Conservation (phyloP, 2,797 vertebrate genomes). For the Chiropotes sagulatus region DNA sequence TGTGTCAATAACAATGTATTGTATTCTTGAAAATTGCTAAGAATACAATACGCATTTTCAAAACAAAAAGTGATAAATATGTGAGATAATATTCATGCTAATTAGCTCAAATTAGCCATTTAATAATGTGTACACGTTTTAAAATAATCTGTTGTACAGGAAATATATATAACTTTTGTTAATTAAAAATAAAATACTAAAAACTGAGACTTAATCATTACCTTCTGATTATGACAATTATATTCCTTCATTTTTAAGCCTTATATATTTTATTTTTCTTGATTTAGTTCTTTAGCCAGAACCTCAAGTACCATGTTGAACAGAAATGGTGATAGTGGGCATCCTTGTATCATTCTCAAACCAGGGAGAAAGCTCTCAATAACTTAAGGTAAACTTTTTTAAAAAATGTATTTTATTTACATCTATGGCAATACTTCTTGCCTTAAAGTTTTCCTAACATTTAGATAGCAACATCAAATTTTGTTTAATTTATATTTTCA, state of each 20-base stretch:
- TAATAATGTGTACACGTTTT: not conserved
- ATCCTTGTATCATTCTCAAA: not conserved
- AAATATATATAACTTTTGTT: not conserved
- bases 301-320: not conserved
- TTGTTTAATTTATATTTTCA: not conserved
- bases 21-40: not conserved
- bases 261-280: not conserved
- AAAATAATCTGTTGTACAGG: not conserved
- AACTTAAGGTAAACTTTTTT: not conserved
- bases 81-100: not conserved
- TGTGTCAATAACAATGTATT: not conserved
- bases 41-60: not conserved
- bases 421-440: not conserved
- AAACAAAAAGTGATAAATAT: not conserved
- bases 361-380: not conserved
- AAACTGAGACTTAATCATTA: not conserved
- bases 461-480: not conserved
- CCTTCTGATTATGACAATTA: not conserved
- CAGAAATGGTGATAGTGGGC: not conserved
- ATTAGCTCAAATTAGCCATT: not conserved
- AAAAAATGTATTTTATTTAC: not conserved
- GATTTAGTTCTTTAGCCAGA: not conserved
- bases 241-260: not conserved
- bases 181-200: not conserved
- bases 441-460: not conserved